Percentiles rank a stretch among this genome's conserved stretches.
Evolutionary conservation across 2,113 vertebrate species (phyloP).

Genomic region (Callorhinus ursinus): DNA sequence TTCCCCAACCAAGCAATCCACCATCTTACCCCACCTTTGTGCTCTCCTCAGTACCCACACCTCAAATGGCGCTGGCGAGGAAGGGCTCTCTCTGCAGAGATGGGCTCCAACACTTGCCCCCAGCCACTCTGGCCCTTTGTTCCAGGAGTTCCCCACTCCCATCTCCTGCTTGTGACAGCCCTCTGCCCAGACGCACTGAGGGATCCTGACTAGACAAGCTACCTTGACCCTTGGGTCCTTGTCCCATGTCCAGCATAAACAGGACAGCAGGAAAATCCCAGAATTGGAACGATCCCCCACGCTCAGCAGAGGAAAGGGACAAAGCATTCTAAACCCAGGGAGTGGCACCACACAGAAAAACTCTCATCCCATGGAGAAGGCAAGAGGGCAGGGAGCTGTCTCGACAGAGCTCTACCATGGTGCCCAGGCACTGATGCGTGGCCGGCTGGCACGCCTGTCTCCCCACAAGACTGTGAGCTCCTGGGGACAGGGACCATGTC

Average conservation of each 20-base stretch:
- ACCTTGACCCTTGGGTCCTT: not conserved
- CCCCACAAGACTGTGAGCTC: not conserved
- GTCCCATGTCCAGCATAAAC: not conserved
- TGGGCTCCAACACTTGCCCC: too few relatives aligned
- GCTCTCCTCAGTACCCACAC: not conserved
- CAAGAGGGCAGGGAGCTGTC: not conserved
- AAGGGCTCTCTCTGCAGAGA: not conserved
- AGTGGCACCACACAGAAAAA: not conserved
- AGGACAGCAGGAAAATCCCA: not conserved
- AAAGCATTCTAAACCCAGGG: not conserved
- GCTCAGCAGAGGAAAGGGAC: not conserved
- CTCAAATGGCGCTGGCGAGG: not conserved
- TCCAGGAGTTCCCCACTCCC: not conserved
- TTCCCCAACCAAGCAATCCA: too few relatives aligned
- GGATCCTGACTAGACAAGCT: not conserved
- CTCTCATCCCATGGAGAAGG: not conserved
- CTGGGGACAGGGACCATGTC: not conserved
- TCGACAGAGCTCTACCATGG: rapidly evolving
- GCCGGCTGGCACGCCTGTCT: rapidly evolving
- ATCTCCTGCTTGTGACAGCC: not conserved
- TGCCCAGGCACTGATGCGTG: rapidly evolving
- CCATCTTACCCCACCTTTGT: too few relatives aligned
- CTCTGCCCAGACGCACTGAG: not conserved
- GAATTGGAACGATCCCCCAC: not conserved
- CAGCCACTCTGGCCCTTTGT: not conserved